Evolutionary conservation across 2,113 vertebrate genomes (phyloP).

Genomic region (human (Homo sapiens)): DNA sequence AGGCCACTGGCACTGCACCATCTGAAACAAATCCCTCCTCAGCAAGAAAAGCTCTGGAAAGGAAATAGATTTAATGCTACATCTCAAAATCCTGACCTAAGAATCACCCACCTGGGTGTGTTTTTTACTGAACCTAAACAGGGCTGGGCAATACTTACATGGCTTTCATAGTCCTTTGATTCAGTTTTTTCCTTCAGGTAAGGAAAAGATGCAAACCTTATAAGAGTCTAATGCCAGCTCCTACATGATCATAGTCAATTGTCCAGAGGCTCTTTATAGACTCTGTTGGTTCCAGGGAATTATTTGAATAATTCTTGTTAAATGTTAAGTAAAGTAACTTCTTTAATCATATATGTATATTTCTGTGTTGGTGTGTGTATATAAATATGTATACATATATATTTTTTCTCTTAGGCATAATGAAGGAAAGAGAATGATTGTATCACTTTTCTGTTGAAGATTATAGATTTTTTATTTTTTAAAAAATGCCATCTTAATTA

Average conservation of each 20-base stretch:
- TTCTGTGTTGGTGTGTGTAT: neutral
- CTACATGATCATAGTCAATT: neutral
- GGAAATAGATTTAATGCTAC: neutral
- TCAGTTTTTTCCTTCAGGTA: neutral
- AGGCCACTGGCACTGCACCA: neutral
- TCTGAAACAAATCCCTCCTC: neutral
- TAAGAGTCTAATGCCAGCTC: neutral
- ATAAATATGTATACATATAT: neutral
- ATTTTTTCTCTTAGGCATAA: neutral
- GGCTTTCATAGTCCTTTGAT: slow-evolving; percentile 22
- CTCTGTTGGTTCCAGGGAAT: neutral
- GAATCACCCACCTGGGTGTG: neutral
- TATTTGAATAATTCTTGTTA: slow-evolving; percentile 30
- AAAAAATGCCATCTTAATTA: neutral
- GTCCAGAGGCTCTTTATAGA: neutral
- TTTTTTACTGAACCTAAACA: neutral
- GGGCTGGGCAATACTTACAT: neutral
- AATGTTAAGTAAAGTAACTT: neutral
- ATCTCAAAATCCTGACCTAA: neutral
- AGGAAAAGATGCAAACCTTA: neutral
- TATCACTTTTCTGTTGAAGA: neutral
- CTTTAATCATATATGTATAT: neutral
- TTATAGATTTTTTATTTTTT: neutral
- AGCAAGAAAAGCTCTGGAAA: neutral
- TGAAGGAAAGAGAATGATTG: neutral